Percentiles rank a stretch among this genome's conserved stretches.
phyloP scores from a whole-genome alignment of 2,888 invertebrate genomes.

The Amitus sp. region DNA sequence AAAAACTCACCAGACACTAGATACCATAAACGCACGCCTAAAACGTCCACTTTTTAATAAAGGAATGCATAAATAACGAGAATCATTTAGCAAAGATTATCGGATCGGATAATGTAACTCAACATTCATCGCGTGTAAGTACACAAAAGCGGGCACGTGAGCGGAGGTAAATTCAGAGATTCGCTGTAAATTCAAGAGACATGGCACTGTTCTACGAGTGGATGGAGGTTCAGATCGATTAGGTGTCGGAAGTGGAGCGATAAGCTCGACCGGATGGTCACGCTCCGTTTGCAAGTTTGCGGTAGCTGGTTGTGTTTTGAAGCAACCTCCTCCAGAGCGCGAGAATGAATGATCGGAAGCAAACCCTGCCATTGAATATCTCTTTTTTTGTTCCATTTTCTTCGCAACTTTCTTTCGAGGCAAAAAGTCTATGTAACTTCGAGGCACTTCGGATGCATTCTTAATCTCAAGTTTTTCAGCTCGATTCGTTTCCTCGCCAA shows the following conservation, averaged over 20 bases:
- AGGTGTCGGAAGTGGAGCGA: slow-evolving; percentile 49
- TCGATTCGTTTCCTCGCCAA: too few species aligned
- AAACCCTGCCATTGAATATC: slow-evolving; percentile 24
- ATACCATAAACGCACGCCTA: too few species aligned
- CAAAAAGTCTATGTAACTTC: slow-evolving; percentile 4
- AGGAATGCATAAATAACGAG: slow-evolving; percentile 1
- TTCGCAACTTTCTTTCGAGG: neutral
- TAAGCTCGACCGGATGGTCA: slow-evolving; percentile 47
- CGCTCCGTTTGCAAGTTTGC: slow-evolving; percentile 45
- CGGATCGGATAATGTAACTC: neutral
- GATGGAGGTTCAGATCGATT: slow-evolving; percentile 47
- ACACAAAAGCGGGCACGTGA: slow-evolving; percentile 15
- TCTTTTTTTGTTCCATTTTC: slow-evolving; percentile 1
- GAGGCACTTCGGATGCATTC: neutral
- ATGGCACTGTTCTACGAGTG: slow-evolving; percentile 29
- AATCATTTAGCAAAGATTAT: slow-evolving; percentile 1
- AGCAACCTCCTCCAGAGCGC: slow-evolving; percentile 20
- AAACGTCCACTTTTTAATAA: too few species aligned
- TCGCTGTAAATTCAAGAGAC: slow-evolving; percentile 39
- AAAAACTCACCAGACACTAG: too few species aligned
- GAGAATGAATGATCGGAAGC: slow-evolving; percentile 23
- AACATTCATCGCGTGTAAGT: slow-evolving; percentile 1
- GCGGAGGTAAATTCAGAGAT: slow-evolving; percentile 37
- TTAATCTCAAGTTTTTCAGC: too few species aligned
- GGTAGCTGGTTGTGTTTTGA: slow-evolving; percentile 31